Percentiles rank a stretch among this genome's conserved stretches.
These are phyloP conservation scores for Lophotriccus pileatus DNA, from an alignment of 2,797 vertebrate species.

Conservation along the genomic window DNA sequence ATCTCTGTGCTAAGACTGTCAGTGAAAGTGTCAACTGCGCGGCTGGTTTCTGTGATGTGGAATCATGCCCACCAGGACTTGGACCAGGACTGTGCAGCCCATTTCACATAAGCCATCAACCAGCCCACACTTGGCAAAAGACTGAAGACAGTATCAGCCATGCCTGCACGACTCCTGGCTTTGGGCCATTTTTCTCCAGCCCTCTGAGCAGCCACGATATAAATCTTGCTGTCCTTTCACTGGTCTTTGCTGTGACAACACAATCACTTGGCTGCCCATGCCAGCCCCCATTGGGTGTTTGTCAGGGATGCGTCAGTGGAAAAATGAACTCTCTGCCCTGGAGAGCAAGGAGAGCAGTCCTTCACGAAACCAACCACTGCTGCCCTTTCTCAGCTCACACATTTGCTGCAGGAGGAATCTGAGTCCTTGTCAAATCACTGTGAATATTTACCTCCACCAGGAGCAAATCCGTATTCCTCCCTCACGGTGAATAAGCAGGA, in stretches of 20 bases:
- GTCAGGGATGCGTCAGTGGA: slow-evolving; percentile 34
- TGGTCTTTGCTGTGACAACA: slow-evolving; percentile 55
- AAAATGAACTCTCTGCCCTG: slow-evolving; percentile 29
- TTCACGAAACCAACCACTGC: not conserved
- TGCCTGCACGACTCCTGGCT: slow-evolving; percentile 41
- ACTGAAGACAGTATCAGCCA: not conserved
- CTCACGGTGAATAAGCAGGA: not conserved
- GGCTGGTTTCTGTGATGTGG: slow-evolving; percentile 40
- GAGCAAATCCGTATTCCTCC: not conserved
- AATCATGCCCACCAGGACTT: slow-evolving; percentile 42
- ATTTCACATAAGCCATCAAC: slow-evolving; percentile 28
- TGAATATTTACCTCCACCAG: not conserved
- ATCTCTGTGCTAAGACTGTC: not conserved
- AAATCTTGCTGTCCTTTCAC: slow-evolving; percentile 53
- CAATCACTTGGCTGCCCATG: slow-evolving; percentile 32
- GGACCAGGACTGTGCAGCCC: not conserved
- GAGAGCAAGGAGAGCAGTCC: not conserved
- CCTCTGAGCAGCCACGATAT: not conserved
- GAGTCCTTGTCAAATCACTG: not conserved
- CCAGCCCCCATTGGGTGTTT: not conserved
- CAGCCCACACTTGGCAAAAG: slow-evolving; percentile 36
- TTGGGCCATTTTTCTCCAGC: not conserved
- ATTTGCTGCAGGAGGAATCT: not conserved
- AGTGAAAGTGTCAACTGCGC: not conserved
- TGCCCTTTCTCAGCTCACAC: not conserved